These are phyloP conservation scores for Tetragnatha versicolor DNA, from an alignment of 1,140 invertebrate species.

Conservation along the genomic window DNA sequence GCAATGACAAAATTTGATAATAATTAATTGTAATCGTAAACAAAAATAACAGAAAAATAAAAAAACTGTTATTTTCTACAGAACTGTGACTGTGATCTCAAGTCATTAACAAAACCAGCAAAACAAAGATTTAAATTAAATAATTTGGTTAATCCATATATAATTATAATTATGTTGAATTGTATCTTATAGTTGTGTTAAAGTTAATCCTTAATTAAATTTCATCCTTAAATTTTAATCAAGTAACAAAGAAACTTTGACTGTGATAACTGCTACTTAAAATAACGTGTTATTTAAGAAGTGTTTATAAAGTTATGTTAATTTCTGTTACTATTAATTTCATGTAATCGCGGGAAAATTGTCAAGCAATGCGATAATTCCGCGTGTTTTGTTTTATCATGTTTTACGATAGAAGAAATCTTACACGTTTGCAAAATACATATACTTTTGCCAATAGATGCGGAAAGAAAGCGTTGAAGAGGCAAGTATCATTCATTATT, in stretches of 20 bases:
- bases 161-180: too few relatives aligned
- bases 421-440: constrained; percentile 19
- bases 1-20: too few relatives aligned
- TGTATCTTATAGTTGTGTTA: too few relatives aligned
- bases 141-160: too few relatives aligned
- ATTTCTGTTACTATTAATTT: too few relatives aligned
- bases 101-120: too few relatives aligned
- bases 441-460: constrained; percentile 3
- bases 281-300: background rate
- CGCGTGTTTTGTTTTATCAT: constrained; percentile 15
- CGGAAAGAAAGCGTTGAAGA: background rate
- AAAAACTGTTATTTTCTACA: too few relatives aligned
- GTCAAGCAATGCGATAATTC: constrained; percentile 6
- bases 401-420: background rate
- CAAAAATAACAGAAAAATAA: too few relatives aligned
- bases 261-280: background rate
- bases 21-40: too few relatives aligned
- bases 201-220: background rate
- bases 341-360: constrained; percentile 37
- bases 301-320: background rate
- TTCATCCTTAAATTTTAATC: background rate
- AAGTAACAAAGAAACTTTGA: background rate
- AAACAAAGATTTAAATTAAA: too few relatives aligned
- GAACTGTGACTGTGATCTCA: too few relatives aligned
- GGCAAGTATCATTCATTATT: background rate